These are phyloP conservation scores for Lasioglossum zephyrum DNA, from an alignment of 2,888 invertebrate genomes.

Conservation along the genomic window DNA sequence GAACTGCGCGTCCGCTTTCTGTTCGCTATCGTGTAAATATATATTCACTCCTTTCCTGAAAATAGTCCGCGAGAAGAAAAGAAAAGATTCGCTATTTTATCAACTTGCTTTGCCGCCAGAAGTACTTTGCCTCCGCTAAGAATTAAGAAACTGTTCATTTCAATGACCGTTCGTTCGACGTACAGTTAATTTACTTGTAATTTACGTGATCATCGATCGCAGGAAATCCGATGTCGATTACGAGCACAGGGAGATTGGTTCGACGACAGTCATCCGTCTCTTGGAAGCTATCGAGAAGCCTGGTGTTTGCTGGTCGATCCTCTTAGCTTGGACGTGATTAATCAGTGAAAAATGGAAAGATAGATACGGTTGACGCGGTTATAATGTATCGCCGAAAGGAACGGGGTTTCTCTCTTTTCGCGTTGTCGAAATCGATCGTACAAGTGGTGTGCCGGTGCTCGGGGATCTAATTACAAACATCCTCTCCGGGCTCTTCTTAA, in stretches of 20 bases:
- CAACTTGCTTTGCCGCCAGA: too few relatives aligned
- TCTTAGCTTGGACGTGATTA: not conserved
- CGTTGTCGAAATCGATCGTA: constrained; percentile 38
- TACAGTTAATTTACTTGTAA: too few relatives aligned
- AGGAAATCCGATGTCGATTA: not conserved
- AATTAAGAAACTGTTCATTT: too few relatives aligned
- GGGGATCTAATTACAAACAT: constrained; percentile 41
- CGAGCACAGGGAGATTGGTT: not conserved
- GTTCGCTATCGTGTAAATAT: not conserved
- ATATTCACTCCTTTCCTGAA: not conserved
- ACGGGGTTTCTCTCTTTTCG: not conserved
- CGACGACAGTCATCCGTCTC: not conserved
- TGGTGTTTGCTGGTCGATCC: not conserved
- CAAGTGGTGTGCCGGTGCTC: not conserved
- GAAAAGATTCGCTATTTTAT: too few relatives aligned
- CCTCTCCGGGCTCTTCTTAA: constrained; percentile 23
- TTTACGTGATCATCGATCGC: not conserved
- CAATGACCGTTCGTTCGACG: too few relatives aligned
- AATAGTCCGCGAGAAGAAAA: too few relatives aligned
- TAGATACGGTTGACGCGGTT: not conserved
- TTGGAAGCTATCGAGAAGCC: not conserved
- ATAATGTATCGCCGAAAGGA: constrained; percentile 1
- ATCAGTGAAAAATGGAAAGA: not conserved
- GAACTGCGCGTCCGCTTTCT: not conserved
- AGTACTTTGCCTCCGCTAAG: too few relatives aligned